Base-by-base conservation (phyloP, 2,888 invertebrate genomes). In the Pyrocoelia pectoralis region DNA sequence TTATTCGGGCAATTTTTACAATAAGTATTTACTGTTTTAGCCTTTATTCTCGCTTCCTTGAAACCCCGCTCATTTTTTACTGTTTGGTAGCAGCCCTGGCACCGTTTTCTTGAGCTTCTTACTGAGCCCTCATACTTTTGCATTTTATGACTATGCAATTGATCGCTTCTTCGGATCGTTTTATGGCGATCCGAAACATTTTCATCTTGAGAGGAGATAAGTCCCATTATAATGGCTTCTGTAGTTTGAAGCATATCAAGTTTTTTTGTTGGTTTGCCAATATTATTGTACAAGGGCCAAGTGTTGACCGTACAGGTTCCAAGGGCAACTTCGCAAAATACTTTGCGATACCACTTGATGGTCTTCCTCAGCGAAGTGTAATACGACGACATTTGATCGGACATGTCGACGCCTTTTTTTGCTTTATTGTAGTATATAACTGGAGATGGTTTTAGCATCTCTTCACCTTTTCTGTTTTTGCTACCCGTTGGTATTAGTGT, bases 381-480 rank as follows among this genome's bases (percentile, higher is more conserved):
- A 13, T 49, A 49, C 1, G 49, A 49, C 1, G 49, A 49, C 49
- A 49, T 49, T 12, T 49, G 49, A 10, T 49, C 49, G 2, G 49
- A 49, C 4, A 49, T 6, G 13, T 49, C 49, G 2, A 49, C 49
- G 10, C 49, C 49, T 18, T 49, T 17, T 10, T 49, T 49, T 15
- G 18, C 49, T 17, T 19, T n/a, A 49, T 49, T 49, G 9, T 49
- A 49, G 17, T 15, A 10, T 6, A 49, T 19, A 4, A 49, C 49
- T 18, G 49, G 4, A 1, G 6, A n/a, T 2, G 24, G 49, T 28
- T 49, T 49, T 8, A 18, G 6, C 5, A 49, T 18, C 2, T 49
- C 49, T 18, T 49, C 49, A 1, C 49, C 49, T 18, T 49, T 49
- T 2, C 15, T 1, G 8, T 41, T 41, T 41, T 41, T 8, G 8